Evolutionary conservation across 1,140 invertebrate species (phyloP), one percentile per base, ranked within the genome.

Genomic region (Eubasilissa regina): DNA sequence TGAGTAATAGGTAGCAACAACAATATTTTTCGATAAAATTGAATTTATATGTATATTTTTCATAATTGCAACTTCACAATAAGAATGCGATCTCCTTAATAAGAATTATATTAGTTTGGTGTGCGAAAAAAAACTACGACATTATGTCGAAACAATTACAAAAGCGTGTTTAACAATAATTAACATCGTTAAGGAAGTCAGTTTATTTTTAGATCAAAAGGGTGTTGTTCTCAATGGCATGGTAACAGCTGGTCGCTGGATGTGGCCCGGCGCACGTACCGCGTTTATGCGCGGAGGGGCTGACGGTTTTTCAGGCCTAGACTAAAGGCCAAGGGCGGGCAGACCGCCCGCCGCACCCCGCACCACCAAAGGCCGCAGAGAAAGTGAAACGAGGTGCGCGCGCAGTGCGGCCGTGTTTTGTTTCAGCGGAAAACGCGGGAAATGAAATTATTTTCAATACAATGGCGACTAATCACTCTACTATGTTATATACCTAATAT

Each of bases 291-390:
- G 17, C n/a, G 60, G 60, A 44, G 35, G 62, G 62, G 43, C 15
- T 4, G 13, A 55, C 15, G 8, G 51, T 4, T n/a, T 35, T 62
- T 62, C 62, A 66, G 62, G 62, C 62, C 62, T 66, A 44, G 17
- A 58, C 19, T n/a, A n/a, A 66, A 66, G 62, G 62, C 62, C 62
- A 66, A 66, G 62, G 62, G 17, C 62, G 44, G 43, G n/a, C n/a
- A n/a, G n/a, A n/a, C 62, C 62, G n/a, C 62, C 25, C 62, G 43
- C 60, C 35, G n/a, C n/a, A 4, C n/a, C 62, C 35, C 53, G n/a
- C 51, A 12, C 51, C 3, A 21, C 35, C 6, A 0, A n/a, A 15
- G 51, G 55, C 55, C 55, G 55, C 55, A 15, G 17, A 4, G 62
- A 66, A 47, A 66, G 62, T 66, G 62, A 66, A 17, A 17, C 4